These are phyloP conservation scores for Parauchenoglanis punctatus DNA, from an alignment of 2,797 vertebrate species.

Conservation along the genomic window DNA sequence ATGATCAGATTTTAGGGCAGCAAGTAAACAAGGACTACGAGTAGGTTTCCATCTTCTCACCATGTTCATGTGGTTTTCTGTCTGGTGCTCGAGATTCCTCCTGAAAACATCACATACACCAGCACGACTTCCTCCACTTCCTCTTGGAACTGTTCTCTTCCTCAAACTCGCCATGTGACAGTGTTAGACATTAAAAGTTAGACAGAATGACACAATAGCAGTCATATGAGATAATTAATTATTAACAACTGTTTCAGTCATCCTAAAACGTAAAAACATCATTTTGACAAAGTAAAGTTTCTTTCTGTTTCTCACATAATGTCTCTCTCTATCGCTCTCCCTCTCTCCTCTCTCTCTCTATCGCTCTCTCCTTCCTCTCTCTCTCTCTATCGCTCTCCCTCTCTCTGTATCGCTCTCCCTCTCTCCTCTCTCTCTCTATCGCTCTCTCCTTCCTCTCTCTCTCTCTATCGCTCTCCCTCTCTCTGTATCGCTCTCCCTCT, in stretches of 20 bases:
- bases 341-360: too few species aligned
- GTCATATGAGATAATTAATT: not conserved
- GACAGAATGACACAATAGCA: not conserved
- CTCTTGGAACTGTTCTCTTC: not conserved
- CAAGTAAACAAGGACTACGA: not conserved
- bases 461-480: too few species aligned
- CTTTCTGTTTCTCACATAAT: not conserved
- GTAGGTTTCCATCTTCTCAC: not conserved
- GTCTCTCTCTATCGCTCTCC: not conserved
- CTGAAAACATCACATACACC: not conserved
- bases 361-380: too few species aligned
- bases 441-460: too few species aligned
- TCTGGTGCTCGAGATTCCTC: not conserved
- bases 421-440: too few species aligned
- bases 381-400: too few species aligned
- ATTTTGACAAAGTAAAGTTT: not conserved
- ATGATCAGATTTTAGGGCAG: not conserved
- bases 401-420: too few species aligned
- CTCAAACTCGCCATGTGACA: not conserved
- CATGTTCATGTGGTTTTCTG: not conserved
- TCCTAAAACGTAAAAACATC: too few species aligned
- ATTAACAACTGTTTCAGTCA: not conserved
- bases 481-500: too few species aligned
- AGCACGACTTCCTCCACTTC: constrained; percentile 8
- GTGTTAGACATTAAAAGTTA: not conserved